Base-by-base conservation (phyloP, 2,797 vertebrate genomes). In the Apodemus agrarius region DNA sequence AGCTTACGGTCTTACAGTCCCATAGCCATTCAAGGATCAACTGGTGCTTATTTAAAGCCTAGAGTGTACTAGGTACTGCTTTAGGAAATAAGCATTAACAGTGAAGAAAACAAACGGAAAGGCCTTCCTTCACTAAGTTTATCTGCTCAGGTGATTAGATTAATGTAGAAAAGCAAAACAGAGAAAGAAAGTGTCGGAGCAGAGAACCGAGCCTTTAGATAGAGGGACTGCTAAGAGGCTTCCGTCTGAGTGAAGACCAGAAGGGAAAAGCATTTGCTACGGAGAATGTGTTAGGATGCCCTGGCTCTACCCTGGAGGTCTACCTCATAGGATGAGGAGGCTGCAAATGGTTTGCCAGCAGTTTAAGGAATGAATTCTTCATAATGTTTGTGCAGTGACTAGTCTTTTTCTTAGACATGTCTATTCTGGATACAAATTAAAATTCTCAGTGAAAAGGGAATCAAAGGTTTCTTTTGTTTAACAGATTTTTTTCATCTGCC, bases 401-500 rank as follows among this genome's bases (percentile, higher is more conserved):
- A 12, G 31, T 63, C 46, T 89, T 82, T 92, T 16, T 57, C 37
- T n/a, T 31, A 90, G 75, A 89, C 21, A 63, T 90, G n/a, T n/a
- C 67, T 17, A 52, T 91, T 93, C 40, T 90, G 49, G 69, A 92
- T 82, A 17, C 46, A 93, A 81, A 74, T 54, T 29, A 91, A 46
- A 83, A 81, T 87, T 49, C 24, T 76, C 90, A 37, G 65, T 40
- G 63, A 75, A 84, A 80, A 57, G 79, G 78, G 57, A 93, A 90
- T 21, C 59, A 90, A 12, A 52, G 21, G 3, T 9, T 65, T 5
- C 46, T 91, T 67, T 72, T 52, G 52, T 12, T 94, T 63, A 86
- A 84, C 22, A n/a, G 16, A 65, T 95, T 92, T 54, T 59, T 43
- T 40, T 59, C 29, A 46, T 46, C 8, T 75, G 37, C 63, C 34